Base-by-base conservation (phyloP, 2,797 vertebrate genomes). In the Aeoliscus strigatus region DNA sequence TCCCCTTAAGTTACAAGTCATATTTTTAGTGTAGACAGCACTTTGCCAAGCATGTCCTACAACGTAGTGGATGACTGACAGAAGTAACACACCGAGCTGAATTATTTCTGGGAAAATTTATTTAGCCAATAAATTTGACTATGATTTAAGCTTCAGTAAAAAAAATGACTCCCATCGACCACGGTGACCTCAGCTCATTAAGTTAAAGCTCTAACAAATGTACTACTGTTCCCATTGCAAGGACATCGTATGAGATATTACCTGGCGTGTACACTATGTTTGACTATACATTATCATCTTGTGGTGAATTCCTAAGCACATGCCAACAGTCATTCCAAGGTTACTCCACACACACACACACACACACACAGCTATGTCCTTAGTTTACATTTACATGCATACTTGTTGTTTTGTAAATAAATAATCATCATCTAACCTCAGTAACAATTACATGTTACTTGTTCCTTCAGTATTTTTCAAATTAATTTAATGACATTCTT, bases 241-340 rank as follows among this genome's bases (percentile, higher is more conserved):
- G 12, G 18, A 43, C 26, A 33, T 32, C 23, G 18, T 6, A 7
- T 39, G 37, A 52, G 34, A 17, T 45, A 23, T 38, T 30, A 30
- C 33, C 40, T 39, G 39, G 42, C 36, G 33, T 47, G 47, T 44
- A 39, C 37, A 43, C 14, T 36, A 14, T 43, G 34, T 54, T 39
- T 61, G 48, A 36, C 50, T 27, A 8, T 13, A 35, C 36, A 48
- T 60, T 64, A 45, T 55, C 14, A 26, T 48, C 3, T 35, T 21
- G 50, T 39, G 31, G 16, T 31, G 46, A 51, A 62, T 40, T 60
- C 27, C 58, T 36, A 29, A 3, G 4, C 14, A 15, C 51, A 59
- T 45, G 26, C 41, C 45, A 7, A n/a, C 39, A 16, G 32, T 30
- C 11, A 21, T 41, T 47, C 11, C 29, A 26, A 16, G 23, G 2